phyloP scores from a whole-genome alignment of 92 coral and sea anemone species.

The Heliopora coerulea region DNA sequence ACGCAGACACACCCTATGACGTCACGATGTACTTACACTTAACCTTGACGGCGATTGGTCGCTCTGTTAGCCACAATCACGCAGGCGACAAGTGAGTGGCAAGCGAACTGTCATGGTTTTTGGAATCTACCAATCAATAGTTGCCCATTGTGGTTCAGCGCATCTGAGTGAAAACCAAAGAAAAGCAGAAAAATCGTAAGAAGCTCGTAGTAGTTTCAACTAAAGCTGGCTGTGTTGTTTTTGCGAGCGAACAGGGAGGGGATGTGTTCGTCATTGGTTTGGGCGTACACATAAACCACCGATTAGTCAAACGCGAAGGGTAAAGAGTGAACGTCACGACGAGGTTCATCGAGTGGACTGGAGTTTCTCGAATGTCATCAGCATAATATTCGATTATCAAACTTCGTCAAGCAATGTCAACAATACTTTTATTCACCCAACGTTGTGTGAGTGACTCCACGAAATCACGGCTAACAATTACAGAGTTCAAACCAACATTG shows the following conservation, averaged over 20 bases:
- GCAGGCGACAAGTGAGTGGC: constrained; percentile 41
- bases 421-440: constrained; percentile 19
- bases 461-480: no score
- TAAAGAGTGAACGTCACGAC: constrained; percentile 19
- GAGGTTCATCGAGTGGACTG: background rate
- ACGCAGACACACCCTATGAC: constrained; percentile 99
- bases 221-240: constrained; percentile 24
- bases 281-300: background rate
- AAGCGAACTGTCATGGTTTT: constrained; percentile 26
- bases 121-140: no score
- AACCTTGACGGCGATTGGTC: constrained; percentile 57
- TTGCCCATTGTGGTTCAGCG: constrained; percentile 9
- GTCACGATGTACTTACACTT: constrained; percentile 66
- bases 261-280: background rate
- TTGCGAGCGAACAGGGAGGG: background rate
- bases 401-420: constrained; percentile 35
- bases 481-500: no score
- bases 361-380: constrained; percentile 32
- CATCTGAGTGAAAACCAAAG: constrained; percentile 24
- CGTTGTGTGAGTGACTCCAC: no score
- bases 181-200: constrained; percentile 26
- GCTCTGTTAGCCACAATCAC: constrained; percentile 24
- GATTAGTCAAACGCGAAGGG: background rate
- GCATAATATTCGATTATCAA: background rate
- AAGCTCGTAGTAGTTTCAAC: constrained; percentile 33